phyloP scores from a whole-genome alignment of 2,888 invertebrate species.

The Conchocele bisecta region DNA sequence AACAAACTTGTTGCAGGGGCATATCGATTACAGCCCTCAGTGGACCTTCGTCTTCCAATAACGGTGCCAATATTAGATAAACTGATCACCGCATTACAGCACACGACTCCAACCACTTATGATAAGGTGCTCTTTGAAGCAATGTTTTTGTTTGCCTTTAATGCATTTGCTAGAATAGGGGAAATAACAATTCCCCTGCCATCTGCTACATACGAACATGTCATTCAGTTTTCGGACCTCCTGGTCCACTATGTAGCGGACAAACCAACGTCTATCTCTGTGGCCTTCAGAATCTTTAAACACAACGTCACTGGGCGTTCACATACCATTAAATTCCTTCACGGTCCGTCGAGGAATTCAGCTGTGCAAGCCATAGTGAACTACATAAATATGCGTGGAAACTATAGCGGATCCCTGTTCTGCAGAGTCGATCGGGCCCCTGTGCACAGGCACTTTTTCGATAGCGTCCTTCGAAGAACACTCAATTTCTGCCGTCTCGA shows the following conservation, averaged over 20 bases:
- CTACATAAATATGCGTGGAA: too few relatives aligned
- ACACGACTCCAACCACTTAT: neutral
- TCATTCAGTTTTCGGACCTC: too few relatives aligned
- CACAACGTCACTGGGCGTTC: too few relatives aligned
- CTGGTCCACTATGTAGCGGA: too few relatives aligned
- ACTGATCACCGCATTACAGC: neutral
- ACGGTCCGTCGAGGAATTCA: too few relatives aligned
- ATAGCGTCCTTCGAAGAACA: neutral
- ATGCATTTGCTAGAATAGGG: slow-evolving; percentile 18
- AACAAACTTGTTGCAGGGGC: slow-evolving; percentile 16
- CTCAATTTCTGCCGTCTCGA: neutral
- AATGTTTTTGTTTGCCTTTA: slow-evolving; percentile 20
- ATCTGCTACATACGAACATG: too few relatives aligned
- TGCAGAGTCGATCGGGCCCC: neutral
- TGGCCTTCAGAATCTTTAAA: too few relatives aligned
- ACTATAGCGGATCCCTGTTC: slow-evolving; percentile 26
- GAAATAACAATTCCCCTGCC: slow-evolving; percentile 13
- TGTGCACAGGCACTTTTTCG: neutral
- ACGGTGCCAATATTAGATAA: slow-evolving; percentile 1
- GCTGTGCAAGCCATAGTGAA: too few relatives aligned
- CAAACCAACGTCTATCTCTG: too few relatives aligned
- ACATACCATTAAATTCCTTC: too few relatives aligned
- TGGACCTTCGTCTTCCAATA: slow-evolving; percentile 8
- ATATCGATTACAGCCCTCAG: neutral
- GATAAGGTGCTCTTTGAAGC: slow-evolving; percentile 6